Evolutionary conservation across 2,888 invertebrate genomes (phyloP), one percentile per base, ranked within the genome.

Genomic region (Drosophila mercatorum): DNA sequence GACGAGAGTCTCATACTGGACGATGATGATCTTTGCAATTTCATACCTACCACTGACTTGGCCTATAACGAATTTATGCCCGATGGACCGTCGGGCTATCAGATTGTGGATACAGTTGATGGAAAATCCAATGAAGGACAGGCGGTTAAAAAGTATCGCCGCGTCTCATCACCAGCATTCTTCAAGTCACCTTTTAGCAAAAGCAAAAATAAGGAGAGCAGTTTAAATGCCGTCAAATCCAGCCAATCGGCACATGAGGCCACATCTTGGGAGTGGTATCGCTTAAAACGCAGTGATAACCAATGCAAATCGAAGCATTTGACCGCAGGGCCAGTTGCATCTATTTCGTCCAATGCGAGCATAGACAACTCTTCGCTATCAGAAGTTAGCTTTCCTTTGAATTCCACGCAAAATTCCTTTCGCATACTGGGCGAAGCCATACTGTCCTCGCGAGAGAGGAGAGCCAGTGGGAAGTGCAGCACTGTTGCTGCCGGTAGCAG

Each of bases 81-180:
- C 5, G 92, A 92, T 28, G 93, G 92, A 0, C 92, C 92, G 0
- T 91, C 92, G 3, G 92, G 92, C 28, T 91, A 91, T 75, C 90
- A 92, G 28, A 90, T 91, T 22, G 63, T 78, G 47, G 84, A 85
- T 43, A 72, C 74, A 4, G 62, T 77, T 0, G 80, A 82, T 36
- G 73, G 74, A 5, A 83, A 86, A 59, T 53, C 80, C 31, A 81
- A 63, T n/a, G 85, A 76, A 75, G 82, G 73, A 58, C 62, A 66
- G 60, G 34, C 47, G 22, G 67, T 10, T 0, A 90, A 93, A 12
- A 94, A 94, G 79, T 93, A 94, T 1, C 92, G 95, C 44, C 93
- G 95, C 52, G 87, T 95, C 14, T 95, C 95, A 7, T 95, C 95
- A 46, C 95, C 95, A 1, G 94, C 94, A 0, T 95, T 95, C 81